A percentile compares a stretch with the other conserved stretches of the same genome.
Evolutionary conservation across 2,113 vertebrate genomes (phyloP).

Genomic region (Sapajus apella): DNA sequence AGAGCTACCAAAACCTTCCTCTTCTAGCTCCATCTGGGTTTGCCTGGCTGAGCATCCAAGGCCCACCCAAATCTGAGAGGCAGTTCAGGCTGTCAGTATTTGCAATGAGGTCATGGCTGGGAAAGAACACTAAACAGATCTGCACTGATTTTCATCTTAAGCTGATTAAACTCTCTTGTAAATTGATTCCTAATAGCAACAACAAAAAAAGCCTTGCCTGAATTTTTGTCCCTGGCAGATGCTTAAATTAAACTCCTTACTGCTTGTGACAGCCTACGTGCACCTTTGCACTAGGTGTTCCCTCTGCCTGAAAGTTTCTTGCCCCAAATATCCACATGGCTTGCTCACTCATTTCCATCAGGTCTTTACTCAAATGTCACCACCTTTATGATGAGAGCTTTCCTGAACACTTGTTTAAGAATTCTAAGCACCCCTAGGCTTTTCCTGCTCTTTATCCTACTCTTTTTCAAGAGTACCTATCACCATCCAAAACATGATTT

Average conservation of each 20-base stretch:
- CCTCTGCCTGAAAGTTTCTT: background rate
- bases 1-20: background rate
- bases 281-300: background rate
- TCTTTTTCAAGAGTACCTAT: background rate
- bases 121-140: slow-evolving; percentile 57
- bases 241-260: slow-evolving; percentile 42
- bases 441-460: background rate
- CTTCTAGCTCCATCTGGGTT: background rate
- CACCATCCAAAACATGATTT: background rate
- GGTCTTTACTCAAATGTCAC: background rate
- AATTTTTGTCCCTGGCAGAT: slow-evolving; percentile 54
- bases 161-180: slow-evolving; percentile 62
- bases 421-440: background rate
- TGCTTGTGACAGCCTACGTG: slow-evolving; percentile 14
- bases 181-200: slow-evolving; percentile 57
- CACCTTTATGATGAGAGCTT: background rate
- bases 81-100: slow-evolving; percentile 20
- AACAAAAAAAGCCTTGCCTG: slow-evolving; percentile 42
- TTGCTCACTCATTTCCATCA: background rate
- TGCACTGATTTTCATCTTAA: slow-evolving; percentile 68
- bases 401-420: slow-evolving; percentile 7
- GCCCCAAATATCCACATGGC: background rate
- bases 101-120: slow-evolving; percentile 52
- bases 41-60: background rate
- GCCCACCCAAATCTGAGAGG: background rate